These are phyloP conservation scores for Struthio camelus DNA, from an alignment of 2,113 vertebrate species.

Conservation along the genomic window DNA sequence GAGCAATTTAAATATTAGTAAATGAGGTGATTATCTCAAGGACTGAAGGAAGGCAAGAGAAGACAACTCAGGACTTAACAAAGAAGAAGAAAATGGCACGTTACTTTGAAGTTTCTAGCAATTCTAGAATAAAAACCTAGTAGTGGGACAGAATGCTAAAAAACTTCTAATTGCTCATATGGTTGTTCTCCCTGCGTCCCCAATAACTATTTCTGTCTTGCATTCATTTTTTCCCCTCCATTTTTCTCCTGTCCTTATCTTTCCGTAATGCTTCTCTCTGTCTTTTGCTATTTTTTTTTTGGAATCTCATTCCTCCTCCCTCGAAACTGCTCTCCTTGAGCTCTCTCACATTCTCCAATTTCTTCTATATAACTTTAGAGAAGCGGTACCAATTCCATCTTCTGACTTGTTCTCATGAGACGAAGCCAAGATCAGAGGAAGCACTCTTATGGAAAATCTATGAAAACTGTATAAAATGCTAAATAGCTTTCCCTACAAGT, in stretches of 20 bases:
- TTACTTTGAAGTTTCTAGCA: background rate
- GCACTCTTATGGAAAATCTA: background rate
- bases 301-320: background rate
- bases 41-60: background rate
- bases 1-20: background rate
- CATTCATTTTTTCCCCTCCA: background rate
- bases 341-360: background rate
- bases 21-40: background rate
- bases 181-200: background rate
- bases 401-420: background rate
- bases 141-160: background rate
- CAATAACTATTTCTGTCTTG: background rate
- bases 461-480: background rate
- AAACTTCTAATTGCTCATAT: background rate
- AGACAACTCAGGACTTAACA: background rate
- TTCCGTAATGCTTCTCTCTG: background rate
- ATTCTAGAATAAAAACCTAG: background rate
- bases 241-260: background rate
- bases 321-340: background rate
- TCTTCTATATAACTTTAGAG: background rate
- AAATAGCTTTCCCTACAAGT: background rate
- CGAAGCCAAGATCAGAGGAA: background rate
- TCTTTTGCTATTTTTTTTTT: background rate
- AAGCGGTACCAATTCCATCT: background rate
- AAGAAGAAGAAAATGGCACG: background rate